Evolutionary conservation across 2,888 invertebrate species (phyloP), one percentile per base, ranked within the genome.

Genomic region (Zygogramma bicolorata): DNA sequence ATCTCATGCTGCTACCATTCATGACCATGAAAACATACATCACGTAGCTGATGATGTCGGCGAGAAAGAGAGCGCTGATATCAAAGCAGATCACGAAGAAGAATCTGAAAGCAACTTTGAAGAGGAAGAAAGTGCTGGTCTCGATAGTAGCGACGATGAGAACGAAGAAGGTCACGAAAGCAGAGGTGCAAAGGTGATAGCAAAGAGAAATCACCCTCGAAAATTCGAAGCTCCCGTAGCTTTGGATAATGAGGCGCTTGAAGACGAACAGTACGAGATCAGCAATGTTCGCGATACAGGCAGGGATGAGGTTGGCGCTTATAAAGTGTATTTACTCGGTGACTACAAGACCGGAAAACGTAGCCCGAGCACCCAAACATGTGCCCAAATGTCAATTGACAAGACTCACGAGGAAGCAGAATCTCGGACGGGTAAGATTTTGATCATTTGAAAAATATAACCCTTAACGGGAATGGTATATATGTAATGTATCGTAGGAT

Each of bases 251-350:
- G 46, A 29, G 29, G 29, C 46, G 25, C n/a, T 46, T 49, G 29
- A 63, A 27, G 62, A 46, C n/a, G 53, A 53, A 7, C 10, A n/a
- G n/a, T 25, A 25, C n/a, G 27, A 53, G 7, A 25, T 25, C 5
- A 22, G 27, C 4, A n/a, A 25, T 27, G 27, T n/a, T n/a, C n/a
- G 2, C 6, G 25, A 53, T n/a, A 27, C n/a, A 1, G n/a, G 2
- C 10, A 42, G 29, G 3, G 18, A 49, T 10, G 49, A 46, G 63
- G 1, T 18, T 42, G 69, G 63, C 18, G 20, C 57, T 40, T 69
- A 69, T 42, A 69, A 58, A 58, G 29, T 63, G 8, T 69, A 25
- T 34, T 40, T 22, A 10, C 58, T 69, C 27, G 69, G 69, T 5
- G 63, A 69, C 13, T 69, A 69, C 42, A 62, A 31, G 7, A 61